These are phyloP conservation scores for Caretta caretta DNA, from an alignment of 2,113 vertebrate species.

Conservation along the genomic window DNA sequence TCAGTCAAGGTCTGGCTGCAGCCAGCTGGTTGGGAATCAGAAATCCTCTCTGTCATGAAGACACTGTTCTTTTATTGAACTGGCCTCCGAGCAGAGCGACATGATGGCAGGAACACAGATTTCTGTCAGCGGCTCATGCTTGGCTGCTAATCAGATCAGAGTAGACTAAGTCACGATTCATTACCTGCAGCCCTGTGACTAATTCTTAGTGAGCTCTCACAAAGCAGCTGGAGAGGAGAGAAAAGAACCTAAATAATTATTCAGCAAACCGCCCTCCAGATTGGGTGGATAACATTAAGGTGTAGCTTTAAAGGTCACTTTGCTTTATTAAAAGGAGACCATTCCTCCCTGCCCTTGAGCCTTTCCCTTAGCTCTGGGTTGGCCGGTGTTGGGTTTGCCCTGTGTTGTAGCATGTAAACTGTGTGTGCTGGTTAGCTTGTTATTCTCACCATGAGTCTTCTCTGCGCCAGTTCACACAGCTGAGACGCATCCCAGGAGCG, in stretches of 20 bases:
- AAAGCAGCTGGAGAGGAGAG: neutral
- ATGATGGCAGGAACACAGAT: conserved; percentile 18
- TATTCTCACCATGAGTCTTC: neutral
- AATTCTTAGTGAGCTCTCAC: conserved; percentile 54
- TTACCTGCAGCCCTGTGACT: conserved; percentile 36
- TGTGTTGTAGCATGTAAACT: neutral
- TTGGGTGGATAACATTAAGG: neutral
- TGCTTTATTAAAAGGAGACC: neutral
- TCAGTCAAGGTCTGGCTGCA: neutral
- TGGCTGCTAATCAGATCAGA: conserved; percentile 35
- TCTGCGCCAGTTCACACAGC: neutral
- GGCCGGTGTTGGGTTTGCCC: accelerated
- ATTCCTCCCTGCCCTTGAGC: neutral
- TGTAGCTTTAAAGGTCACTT: neutral
- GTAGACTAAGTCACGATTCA: conserved; percentile 34
- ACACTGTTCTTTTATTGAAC: conserved; percentile 61
- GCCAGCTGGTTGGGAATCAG: neutral
- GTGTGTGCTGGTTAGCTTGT: accelerated
- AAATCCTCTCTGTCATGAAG: conserved; percentile 8
- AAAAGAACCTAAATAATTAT: conserved; percentile 20
- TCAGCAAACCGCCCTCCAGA: neutral
- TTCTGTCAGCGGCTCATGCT: conserved; percentile 40
- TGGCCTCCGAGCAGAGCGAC: neutral
- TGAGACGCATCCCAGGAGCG: neutral
- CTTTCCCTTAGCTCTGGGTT: neutral